Conservation (phyloP, 2,797 vertebrate genomes). For the Melanotaenia pygmaea region DNA sequence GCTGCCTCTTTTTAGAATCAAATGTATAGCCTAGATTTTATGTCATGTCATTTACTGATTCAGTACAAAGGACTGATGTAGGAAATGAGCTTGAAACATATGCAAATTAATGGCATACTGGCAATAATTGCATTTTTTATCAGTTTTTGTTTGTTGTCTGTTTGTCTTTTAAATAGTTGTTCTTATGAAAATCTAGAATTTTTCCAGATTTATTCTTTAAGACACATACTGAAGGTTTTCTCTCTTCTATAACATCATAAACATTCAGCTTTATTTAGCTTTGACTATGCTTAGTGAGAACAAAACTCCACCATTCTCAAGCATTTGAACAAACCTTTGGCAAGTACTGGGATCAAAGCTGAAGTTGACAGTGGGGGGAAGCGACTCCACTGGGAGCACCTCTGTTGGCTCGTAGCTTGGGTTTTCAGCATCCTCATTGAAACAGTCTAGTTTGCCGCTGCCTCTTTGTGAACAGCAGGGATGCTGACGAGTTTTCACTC, state of each 20-base stretch:
- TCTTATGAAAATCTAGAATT: not conserved
- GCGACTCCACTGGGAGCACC: slow-evolving; percentile 12
- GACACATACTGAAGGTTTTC: not conserved
- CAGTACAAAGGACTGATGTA: not conserved
- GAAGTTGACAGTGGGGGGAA: slow-evolving; percentile 47
- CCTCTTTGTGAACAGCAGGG: slow-evolving; percentile 66
- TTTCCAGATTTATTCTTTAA: not conserved
- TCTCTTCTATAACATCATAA: not conserved
- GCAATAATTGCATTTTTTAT: not conserved
- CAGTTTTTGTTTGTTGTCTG: not conserved
- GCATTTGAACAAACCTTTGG: slow-evolving; percentile 54
- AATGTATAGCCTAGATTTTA: not conserved
- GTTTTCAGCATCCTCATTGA: slow-evolving; percentile 61
- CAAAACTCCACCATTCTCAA: not conserved
- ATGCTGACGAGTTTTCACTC: slow-evolving; percentile 63
- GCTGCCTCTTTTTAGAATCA: not conserved
- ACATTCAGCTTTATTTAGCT: not conserved
- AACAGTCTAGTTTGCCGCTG: slow-evolving; percentile 63
- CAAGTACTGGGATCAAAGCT: slow-evolving; percentile 69
- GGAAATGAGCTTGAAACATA: not conserved
- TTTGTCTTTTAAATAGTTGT: not conserved
- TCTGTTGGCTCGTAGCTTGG: slow-evolving; percentile 65
- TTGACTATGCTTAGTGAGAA: not conserved
- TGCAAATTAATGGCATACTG: not conserved
- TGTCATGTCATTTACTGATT: not conserved